These are phyloP conservation scores for Agrilus mali DNA, from an alignment of 2,888 invertebrate genomes.

Conservation along the genomic window DNA sequence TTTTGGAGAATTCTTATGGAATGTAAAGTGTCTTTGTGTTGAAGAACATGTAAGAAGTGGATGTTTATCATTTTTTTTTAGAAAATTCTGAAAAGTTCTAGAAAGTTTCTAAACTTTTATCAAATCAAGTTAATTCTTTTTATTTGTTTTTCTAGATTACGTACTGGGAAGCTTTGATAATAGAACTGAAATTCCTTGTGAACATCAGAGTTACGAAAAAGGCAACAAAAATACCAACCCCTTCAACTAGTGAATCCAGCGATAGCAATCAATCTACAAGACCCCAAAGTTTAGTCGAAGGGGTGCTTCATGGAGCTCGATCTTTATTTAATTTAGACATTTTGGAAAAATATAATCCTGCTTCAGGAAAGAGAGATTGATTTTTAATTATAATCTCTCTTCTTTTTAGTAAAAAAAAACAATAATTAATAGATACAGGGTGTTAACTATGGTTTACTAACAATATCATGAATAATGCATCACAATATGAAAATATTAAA, in stretches of 20 bases:
- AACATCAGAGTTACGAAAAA: slow-evolving; percentile 63
- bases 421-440: too few species aligned
- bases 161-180: slow-evolving; percentile 52
- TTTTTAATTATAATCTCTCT: too few species aligned
- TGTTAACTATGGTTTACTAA: too few species aligned
- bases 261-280: slow-evolving; percentile 2
- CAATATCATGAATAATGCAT: too few species aligned
- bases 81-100: too few species aligned
- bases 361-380: too few species aligned
- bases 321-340: slow-evolving; percentile 12
- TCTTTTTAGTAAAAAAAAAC: too few species aligned
- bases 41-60: slow-evolving; percentile 56
- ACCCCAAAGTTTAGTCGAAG: slow-evolving; percentile 10
- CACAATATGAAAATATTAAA: too few species aligned
- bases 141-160: slow-evolving; percentile 56
- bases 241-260: not conserved
- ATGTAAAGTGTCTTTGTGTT: slow-evolving; percentile 63
- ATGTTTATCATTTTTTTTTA: too few species aligned
- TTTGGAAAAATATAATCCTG: not conserved
- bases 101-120: not conserved
- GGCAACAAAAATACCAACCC: slow-evolving; percentile 32
- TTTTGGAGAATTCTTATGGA: slow-evolving; percentile 73
- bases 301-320: slow-evolving; percentile 10
- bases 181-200: slow-evolving; percentile 58
- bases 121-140: too few species aligned